Base-by-base conservation (phyloP, 30 jellyfish, hydroid and myxozoan species). In the Hydractinia echinata region DNA sequence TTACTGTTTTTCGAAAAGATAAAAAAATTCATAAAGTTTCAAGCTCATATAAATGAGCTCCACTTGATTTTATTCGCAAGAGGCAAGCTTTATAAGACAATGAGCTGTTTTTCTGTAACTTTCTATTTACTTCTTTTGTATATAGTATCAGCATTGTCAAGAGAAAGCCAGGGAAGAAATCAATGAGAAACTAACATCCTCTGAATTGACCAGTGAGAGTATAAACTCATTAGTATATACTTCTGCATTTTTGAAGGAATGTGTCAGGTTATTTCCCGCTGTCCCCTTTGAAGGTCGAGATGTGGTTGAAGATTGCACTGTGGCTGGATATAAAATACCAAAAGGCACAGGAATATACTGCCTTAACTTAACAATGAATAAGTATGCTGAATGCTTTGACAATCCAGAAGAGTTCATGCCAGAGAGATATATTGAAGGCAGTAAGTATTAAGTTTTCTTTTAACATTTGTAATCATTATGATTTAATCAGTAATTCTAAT, bases 111-210 rank as follows among this genome's bases (percentile, higher is more conserved):
- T 2, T 30, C n/a, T 18, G 16, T 58, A 13, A 58, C 15, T 58
- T 11, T 58, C 19, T 58, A 11, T 18, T 58, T 58, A 11, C 18
- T 11, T 11, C 1, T 58, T 58, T 11, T 71, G 7, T 8, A 20
- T 71, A 19, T 71, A 71, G 81, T 71, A 9, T 20, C 81, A 55
- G 7, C 39, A 71, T 19, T 30, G 51, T 9, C 81, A 71, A 71
- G 55, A 30, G 9, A 71, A 71, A 71, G 39, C 60, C 53, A 30
- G 81, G 51, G 51, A 30, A 71, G 81, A 71, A 71, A 20, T 71
- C 0, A 11, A 20, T 6, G 61, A 71, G 4, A 7, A 15, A 15
- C 4, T 71, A 7, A 39, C 13, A 8, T 7, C 11, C 18, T 7
- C 13, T 15, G 61, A 71, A 30, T 8, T 5, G n/a, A n/a, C 53